Percentiles rank a stretch among this genome's conserved stretches.
Conservation (phyloP, 1,140 invertebrate species). For the Leucophenga varia region DNA sequence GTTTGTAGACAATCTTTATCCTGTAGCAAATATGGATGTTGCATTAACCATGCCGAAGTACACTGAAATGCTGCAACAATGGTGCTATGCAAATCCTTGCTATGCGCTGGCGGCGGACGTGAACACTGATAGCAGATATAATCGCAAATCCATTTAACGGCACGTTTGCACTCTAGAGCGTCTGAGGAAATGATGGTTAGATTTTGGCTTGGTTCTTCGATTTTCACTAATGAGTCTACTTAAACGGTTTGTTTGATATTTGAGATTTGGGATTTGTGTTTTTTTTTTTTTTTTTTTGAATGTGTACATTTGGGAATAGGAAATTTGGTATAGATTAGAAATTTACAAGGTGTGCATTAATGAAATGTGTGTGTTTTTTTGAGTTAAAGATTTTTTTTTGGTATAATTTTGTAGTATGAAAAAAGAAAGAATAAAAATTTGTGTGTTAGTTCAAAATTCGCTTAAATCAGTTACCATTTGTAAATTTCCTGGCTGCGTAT, state of each 20-base stretch:
- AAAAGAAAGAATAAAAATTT: slow-evolving; percentile 19
- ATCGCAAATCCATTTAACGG: slow-evolving; percentile 97
- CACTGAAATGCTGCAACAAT: slow-evolving; percentile 94
- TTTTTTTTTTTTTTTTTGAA: slow-evolving; percentile 1
- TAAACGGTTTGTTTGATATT: slow-evolving; percentile 7
- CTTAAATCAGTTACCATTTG: slow-evolving; percentile 46
- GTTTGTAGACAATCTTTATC: slow-evolving; percentile 91
- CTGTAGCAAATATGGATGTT: slow-evolving; percentile 82
- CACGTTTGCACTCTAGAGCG: slow-evolving; percentile 83
- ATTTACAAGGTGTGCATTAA: slow-evolving; percentile 23
- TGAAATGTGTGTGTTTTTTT: slow-evolving; percentile 12
- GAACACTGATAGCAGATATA: slow-evolving; percentile 96
- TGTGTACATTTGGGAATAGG: not conserved
- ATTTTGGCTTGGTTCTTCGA: slow-evolving; percentile 56
- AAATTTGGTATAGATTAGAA: slow-evolving; percentile 9
- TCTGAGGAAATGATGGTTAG: slow-evolving; percentile 63
- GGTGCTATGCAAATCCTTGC: slow-evolving; percentile 96
- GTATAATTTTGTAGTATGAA: slow-evolving; percentile 17
- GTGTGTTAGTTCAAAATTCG: slow-evolving; percentile 27
- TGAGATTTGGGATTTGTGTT: slow-evolving; percentile 4
- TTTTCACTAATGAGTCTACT: slow-evolving; percentile 54
- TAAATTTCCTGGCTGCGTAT: slow-evolving; percentile 51
- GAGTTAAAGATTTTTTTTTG: slow-evolving; percentile 6
- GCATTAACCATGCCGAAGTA: slow-evolving; percentile 87
- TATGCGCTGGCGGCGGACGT: slow-evolving; percentile 91